phyloP scores from a whole-genome alignment of 2,888 invertebrate species.

The Polia nebulosa region DNA sequence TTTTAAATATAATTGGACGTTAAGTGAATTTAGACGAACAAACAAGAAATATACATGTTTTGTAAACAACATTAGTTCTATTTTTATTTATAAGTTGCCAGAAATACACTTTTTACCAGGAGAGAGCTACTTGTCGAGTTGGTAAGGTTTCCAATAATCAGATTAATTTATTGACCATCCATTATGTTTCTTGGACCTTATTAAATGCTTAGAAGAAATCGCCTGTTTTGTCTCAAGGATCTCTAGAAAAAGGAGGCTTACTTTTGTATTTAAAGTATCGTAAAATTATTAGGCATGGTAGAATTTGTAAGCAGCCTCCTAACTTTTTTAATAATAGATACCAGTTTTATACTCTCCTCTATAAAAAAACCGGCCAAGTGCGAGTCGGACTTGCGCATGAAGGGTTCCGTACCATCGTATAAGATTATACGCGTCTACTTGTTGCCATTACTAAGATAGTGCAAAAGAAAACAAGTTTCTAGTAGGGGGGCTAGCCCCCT shows the following conservation, averaged over 20 bases:
- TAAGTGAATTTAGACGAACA: slow-evolving; percentile 43
- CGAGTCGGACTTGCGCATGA: no score
- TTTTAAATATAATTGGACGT: slow-evolving; percentile 57
- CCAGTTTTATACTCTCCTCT: no score
- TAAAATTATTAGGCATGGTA: background rate
- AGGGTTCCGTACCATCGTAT: no score
- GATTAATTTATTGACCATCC: background rate
- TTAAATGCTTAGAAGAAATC: slow-evolving; percentile 3
- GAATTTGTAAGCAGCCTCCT: background rate
- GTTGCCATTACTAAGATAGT: no score
- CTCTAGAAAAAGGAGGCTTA: background rate
- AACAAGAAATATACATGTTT: slow-evolving; percentile 18
- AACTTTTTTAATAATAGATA: slow-evolving; percentile 35
- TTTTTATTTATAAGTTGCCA: slow-evolving; percentile 13
- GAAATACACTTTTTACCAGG: slow-evolving; percentile 18
- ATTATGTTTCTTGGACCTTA: slow-evolving; percentile 6
- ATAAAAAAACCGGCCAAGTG: no score
- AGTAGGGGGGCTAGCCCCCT: no score
- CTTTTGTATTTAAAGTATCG: slow-evolving; percentile 1
- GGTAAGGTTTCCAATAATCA: slow-evolving; percentile 37
- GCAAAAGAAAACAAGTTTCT: no score
- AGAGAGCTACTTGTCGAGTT: slow-evolving; percentile 12
- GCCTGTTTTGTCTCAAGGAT: background rate
- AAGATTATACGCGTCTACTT: no score
- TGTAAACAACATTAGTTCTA: background rate